Percentiles rank a stretch among this genome's conserved stretches.
These are phyloP conservation scores for Andrena marginata DNA, from an alignment of 2,888 invertebrate species.

Conservation along the genomic window DNA sequence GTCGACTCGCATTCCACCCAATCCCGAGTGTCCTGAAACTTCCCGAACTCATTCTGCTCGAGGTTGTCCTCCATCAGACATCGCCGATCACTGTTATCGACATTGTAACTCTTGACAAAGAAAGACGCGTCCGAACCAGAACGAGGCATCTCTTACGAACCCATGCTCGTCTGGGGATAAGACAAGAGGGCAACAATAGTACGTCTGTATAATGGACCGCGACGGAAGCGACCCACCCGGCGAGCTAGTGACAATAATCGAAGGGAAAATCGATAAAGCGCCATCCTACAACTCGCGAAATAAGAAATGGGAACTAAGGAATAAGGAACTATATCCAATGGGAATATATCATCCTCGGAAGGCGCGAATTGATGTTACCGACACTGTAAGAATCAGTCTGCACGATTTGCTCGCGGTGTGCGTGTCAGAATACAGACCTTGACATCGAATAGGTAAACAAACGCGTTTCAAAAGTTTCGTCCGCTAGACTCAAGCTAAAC, in stretches of 20 bases:
- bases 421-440: too few relatives aligned
- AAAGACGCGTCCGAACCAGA: not conserved
- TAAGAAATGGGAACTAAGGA: not conserved
- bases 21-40: slow-evolving; percentile 65
- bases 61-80: not conserved
- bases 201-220: not conserved
- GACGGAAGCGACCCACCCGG: not conserved
- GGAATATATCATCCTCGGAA: not conserved
- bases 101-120: not conserved
- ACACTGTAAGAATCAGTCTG: not conserved
- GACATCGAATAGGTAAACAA: too few relatives aligned
- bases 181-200: not conserved
- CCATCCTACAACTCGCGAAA: slow-evolving; percentile 4
- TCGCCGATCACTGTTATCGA: too few relatives aligned
- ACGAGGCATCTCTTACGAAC: too few relatives aligned
- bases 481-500: too few relatives aligned
- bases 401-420: too few relatives aligned
- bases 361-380: not conserved
- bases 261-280: slow-evolving; percentile 3
- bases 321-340: too few relatives aligned
- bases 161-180: not conserved
- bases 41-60: slow-evolving; percentile 58
- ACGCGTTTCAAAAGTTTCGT: too few relatives aligned
- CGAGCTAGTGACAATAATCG: not conserved
- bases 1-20: slow-evolving; percentile 75